Percentiles rank a stretch among this genome's conserved stretches.
Evolutionary conservation across 2,797 vertebrate genomes (phyloP).

Genomic region (Ceryle rudis): DNA sequence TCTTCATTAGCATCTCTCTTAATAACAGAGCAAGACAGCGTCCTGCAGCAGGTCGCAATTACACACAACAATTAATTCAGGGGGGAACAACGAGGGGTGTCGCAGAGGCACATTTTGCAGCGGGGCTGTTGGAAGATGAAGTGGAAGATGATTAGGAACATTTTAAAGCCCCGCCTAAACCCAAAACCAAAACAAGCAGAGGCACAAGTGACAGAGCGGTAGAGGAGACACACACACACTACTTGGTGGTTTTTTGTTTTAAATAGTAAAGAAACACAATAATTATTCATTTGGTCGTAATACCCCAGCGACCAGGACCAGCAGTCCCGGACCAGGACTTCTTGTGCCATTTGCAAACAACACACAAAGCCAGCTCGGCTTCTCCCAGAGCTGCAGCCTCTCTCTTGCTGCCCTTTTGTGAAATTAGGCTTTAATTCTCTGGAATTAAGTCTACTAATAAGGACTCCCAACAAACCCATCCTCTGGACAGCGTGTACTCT

Average conservation of each 20-base stretch:
- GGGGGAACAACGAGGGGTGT: constrained; percentile 8
- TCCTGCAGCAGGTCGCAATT: constrained; percentile 39
- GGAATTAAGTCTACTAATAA: constrained; percentile 37
- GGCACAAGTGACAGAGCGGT: neutral
- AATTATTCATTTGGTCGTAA: neutral
- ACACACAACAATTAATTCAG: constrained; percentile 47
- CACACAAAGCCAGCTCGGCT: neutral
- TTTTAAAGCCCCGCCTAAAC: neutral
- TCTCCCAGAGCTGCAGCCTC: neutral
- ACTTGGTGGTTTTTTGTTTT: neutral
- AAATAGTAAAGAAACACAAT: constrained; percentile 9
- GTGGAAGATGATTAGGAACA: neutral
- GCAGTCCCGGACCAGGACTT: neutral
- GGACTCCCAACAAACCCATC: neutral
- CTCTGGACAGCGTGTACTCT: neutral
- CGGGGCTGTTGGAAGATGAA: neutral
- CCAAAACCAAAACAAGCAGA: neutral
- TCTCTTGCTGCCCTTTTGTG: constrained; percentile 47
- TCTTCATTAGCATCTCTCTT: constrained; percentile 62
- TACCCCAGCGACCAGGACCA: neutral
- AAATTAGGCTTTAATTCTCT: constrained; percentile 57
- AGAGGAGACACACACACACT: fast-evolving
- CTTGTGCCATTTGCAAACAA: constrained; percentile 40
- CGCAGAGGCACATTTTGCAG: neutral
- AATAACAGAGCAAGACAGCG: neutral